Evolutionary conservation across 1,140 invertebrate species (phyloP), one percentile per base, ranked within the genome.

Genomic region (Phymorhynchus buccinoides): DNA sequence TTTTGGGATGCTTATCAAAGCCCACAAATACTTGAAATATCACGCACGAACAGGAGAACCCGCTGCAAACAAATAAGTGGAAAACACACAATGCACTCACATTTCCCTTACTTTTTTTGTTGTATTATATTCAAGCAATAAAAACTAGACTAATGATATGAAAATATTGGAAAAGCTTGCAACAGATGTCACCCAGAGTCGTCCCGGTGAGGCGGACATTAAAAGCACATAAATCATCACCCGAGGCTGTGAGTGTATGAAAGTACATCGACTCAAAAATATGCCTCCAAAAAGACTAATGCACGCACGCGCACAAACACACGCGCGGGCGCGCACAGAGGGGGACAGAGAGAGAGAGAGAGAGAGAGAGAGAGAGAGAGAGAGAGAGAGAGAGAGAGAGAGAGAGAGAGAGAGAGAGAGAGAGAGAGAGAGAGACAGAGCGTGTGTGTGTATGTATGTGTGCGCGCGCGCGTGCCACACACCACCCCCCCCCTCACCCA

Each of bases 221-320:
- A 62, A 62, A 62, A 62, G 56, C 56, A 62, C 56, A 62, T 62
- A 62, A 62, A 62, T 62, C 56, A 27, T 62, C 56, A 62, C n/a
- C n/a, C n/a, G n/a, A 27, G 27, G 6, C 56, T 27, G 56, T 62
- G 56, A 62, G 56, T 62, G 22, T 62, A 62, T 3, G 56, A 62
- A 62, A 62, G 56, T 27, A 62, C 1, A 62, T 0, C 56, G 56
- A 62, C 56, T 62, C 56, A 27, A 62, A n/a, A 62, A 62, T 62
- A 62, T 62, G 18, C 6, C 18, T 62, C 56, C 4, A 62, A 62
- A 27, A 27, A 27, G 56, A 14, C 56, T 62, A 14, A 22, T 27
- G 16, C 56, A 22, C 6, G 3, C 56, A 22, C 56, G 3, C 56
- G 16, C 6, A 3, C 44, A 48, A 6, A 48, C 44, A 48, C 44